Conservation (phyloP, 2,888 invertebrate species). For the Stenotaenia linearis region DNA sequence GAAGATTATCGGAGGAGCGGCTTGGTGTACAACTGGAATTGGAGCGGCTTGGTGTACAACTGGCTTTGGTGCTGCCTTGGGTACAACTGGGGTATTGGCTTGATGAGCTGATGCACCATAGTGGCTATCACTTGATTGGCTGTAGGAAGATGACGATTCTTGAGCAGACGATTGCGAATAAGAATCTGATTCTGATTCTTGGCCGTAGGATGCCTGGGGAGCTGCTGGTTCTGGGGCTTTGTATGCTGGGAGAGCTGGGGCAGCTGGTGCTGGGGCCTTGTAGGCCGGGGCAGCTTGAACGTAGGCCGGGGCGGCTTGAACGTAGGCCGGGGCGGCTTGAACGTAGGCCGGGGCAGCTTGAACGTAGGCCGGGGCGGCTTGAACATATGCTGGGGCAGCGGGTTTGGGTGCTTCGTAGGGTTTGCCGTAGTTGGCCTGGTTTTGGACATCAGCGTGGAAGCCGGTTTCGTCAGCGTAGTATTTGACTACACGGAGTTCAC, state of each 20-base stretch:
- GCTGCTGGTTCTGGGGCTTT: neutral
- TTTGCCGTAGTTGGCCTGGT: conserved; percentile 26
- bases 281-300: neutral
- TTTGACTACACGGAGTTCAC: conserved; percentile 36
- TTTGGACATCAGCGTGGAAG: conserved; percentile 35
- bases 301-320: neutral
- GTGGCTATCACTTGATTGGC: neutral
- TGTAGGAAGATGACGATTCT: neutral
- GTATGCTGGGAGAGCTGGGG: neutral
- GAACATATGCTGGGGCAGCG: neutral
- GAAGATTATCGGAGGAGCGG: neutral
- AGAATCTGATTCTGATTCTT: neutral
- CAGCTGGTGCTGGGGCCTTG: neutral
- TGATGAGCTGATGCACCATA: neutral
- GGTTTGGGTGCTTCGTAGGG: conserved; percentile 18
- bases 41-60: neutral
- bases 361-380: neutral
- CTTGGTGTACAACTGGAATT: neutral
- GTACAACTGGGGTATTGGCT: no score
- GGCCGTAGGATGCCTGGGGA: neutral
- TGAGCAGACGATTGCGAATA: neutral
- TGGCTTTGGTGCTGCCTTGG: no score
- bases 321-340: neutral
- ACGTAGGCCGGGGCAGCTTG: neutral
- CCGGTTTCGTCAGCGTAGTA: conserved; percentile 36